Evolutionary conservation across 1,140 invertebrate genomes (phyloP), one percentile per base, ranked within the genome.

Genomic region (Maniola jurtina): DNA sequence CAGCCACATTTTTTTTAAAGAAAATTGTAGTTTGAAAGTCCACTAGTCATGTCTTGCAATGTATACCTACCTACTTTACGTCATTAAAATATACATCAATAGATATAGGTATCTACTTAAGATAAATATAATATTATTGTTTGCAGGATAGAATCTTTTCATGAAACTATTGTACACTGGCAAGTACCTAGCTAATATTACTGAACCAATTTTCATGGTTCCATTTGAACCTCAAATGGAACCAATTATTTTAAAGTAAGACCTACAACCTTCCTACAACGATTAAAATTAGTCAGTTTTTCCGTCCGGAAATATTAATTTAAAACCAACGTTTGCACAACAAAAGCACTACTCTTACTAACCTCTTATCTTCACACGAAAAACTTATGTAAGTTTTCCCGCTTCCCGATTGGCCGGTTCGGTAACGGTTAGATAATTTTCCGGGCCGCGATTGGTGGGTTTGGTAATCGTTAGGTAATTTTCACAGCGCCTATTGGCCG

Each of bases 371-470:
- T 2, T 8, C 2, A 15, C 42, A 57, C 60, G 60, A 59, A 75
- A 75, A 70, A 65, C 58, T 73, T 71, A 74, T 66, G 61, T 75
- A 75, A 73, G 50, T 67, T 75, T 75, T 66, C 66, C 75, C 68
- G 71, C 40, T 68, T 61, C 74, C 59, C 54, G 70, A 85, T 85
- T 83, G 82, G 82, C 67, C 38, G 64, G 54, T 79, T 68, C 50
- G 56, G 57, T 78, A 81, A 79, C 78, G 60, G 70, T 78, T 80
- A 77, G 66, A 68, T 81, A 76, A 76, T 80, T 75, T 76, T 65
- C 76, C 64, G 58, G 64, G 25, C 63, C 25, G 45, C 47, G 71
- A 85, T 85, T 84, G 82, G 82, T 67, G 45, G 66, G 50, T 79
- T 70, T 56, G 58, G 57, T 78, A 81, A 79, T 79, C 63, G 71